Base-by-base conservation (phyloP, 2,888 invertebrate genomes). In the Melanargia galathea region DNA sequence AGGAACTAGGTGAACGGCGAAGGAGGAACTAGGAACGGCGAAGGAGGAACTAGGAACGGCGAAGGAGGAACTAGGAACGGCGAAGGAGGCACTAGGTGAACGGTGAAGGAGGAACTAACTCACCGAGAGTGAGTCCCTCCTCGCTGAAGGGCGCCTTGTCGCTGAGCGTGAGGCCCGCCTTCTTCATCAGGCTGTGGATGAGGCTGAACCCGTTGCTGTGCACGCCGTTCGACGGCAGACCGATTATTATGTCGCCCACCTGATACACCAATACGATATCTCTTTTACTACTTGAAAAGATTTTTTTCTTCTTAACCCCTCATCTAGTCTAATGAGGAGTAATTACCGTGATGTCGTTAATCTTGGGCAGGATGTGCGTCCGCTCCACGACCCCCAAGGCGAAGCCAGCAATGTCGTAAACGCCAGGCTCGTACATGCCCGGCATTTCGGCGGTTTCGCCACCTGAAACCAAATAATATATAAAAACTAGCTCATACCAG, bases 161-260 rank as follows among this genome's bases (percentile, higher is more conserved):
- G 1, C 86, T 82, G 60, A 95, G 95, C 0, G 92, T 90, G 30
- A 95, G 92, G 0, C 95, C 94, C 0, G 93, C 87, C 56, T 94
- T 92, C 77, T 95, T 94, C 82, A 99, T 93, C 38, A 98, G 93
- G 75, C 95, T 96, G 73, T 98, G 93, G 1, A 99, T 96, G 63
- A 99, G 89, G 84, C 98, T 98, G 88, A 97, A 99, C 0, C 99
- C 99, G 84, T 99, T 99, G 81, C 98, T 98, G 83, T 99, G 99
- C 5, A 99, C 93, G 4, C 99, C 99, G 76, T 95, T 96, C 0
- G 99, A 99, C 0, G 97, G 94, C 38, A 99, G 81, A 1, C 97
- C 98, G 71, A 99, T 95, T 1, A 99, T 92, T 46, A 95, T 88
- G 80, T 99, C 98, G 0, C 96, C 97, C 0, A 92, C 87, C 81